These are phyloP conservation scores for Paramuricea clavata DNA, from an alignment of 92 coral and sea anemone species.

Conservation along the genomic window DNA sequence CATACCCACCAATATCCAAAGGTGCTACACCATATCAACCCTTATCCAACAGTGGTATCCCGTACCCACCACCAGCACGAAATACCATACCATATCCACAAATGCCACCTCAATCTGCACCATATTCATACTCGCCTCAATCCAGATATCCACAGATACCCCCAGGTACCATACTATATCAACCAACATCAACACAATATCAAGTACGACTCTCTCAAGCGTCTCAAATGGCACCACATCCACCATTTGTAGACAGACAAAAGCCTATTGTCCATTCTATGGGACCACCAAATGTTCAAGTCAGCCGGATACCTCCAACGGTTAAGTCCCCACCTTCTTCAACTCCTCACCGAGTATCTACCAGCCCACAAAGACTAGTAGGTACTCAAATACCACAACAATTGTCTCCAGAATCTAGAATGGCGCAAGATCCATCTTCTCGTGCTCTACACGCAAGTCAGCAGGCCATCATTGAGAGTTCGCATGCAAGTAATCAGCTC, in stretches of 20 bases:
- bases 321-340: too few relatives aligned
- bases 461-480: too few relatives aligned
- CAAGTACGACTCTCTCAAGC: not conserved
- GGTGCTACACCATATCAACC: constrained; percentile 3
- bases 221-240: not conserved
- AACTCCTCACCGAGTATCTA: not conserved
- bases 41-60: not conserved
- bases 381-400: not conserved
- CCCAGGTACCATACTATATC: not conserved
- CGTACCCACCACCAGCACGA: constrained; percentile 6
- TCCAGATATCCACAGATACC: constrained; percentile 19
- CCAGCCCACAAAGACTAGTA: not conserved
- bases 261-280: not conserved
- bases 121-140: not conserved
- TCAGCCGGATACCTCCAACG: not conserved
- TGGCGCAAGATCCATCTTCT: not conserved
- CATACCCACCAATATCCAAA: constrained; percentile 7
- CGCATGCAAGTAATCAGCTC: too few relatives aligned
- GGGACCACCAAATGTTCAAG: not conserved
- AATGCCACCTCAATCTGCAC: not conserved
- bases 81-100: not conserved
- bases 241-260: not conserved
- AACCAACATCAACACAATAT: not conserved
- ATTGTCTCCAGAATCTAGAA: not conserved
- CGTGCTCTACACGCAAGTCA: too few relatives aligned